Base-by-base conservation (phyloP, 1,140 invertebrate genomes). In the Callitettix versicolor region DNA sequence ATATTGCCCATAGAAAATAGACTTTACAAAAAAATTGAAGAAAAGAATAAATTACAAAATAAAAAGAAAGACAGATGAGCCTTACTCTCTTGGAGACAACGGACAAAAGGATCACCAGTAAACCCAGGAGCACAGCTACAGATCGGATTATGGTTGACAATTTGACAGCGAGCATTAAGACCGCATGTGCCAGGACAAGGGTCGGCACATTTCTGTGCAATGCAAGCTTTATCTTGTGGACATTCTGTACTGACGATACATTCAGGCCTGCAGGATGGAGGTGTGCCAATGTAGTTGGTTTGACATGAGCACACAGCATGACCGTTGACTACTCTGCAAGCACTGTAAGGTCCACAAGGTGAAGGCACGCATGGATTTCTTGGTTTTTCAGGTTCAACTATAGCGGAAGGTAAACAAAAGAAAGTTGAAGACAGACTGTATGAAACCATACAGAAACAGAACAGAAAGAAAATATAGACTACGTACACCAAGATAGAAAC, bases 161-260 rank as follows among this genome's bases (percentile, higher is more conserved):
- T 86, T 73, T 88, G 82, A 67, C 88, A 93, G 26, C 84, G 75
- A 15, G 89, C 87, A 43, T 81, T 81, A n/a, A 82, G 65, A 3
- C 88, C 90, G 66, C 89, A 93, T 9, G 86, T 79, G 20, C 86
- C 86, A 2, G 81, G 71, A 66, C 89, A 93, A 3, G 89, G 88
- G 72, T 93, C 85, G 0, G 85, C 82, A 68, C 89, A 92, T 65
- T 86, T 87, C 61, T 87, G 81, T 64, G 87, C 86, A 1, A 90
- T 77, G 63, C 90, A 92, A 21, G 87, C 85, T 64, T 84, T 81
- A 21, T 82, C 77, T 36, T 79, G 78, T 2, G 85, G 74, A 67
- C 90, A 93, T 70, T 93, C 88, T 1, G 83, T 80, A 60, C 84
- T 88, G 1, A 88, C 81, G 15, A 89, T 70, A 68, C 89, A 92